A percentile compares a stretch with the other conserved stretches of the same genome.
Conservation (phyloP, 2,888 invertebrate species). For the Drosophila mimica region DNA sequence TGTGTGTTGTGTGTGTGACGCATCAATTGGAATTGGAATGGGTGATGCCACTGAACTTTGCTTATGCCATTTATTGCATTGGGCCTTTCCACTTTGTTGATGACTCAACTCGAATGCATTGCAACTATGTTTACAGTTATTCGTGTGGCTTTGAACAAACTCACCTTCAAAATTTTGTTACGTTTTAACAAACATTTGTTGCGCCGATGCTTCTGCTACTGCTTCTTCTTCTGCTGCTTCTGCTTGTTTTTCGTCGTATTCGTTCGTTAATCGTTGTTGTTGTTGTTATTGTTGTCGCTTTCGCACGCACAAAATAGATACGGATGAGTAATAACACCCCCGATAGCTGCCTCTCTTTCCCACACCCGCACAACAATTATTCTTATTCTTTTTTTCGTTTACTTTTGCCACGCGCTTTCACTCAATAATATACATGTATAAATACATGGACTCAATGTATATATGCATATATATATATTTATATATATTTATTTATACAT, state of each 20-base stretch:
- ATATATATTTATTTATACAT: slow-evolving; percentile 12
- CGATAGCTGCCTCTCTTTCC: slow-evolving; percentile 11
- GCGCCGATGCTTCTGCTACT: slow-evolving; percentile 46
- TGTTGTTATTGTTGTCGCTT: slow-evolving; percentile 41
- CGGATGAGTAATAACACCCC: slow-evolving; percentile 63
- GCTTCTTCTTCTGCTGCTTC: slow-evolving; percentile 14
- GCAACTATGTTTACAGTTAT: slow-evolving; percentile 15
- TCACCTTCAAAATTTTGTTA: slow-evolving; percentile 59
- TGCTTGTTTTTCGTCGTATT: slow-evolving; percentile 44
- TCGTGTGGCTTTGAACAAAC: slow-evolving; percentile 10
- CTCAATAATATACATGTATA: slow-evolving; percentile 41
- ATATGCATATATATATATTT: slow-evolving; percentile 6
- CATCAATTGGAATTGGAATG: slow-evolving; percentile 31
- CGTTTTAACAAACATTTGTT: slow-evolving; percentile 73
- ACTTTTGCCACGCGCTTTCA: slow-evolving; percentile 62
- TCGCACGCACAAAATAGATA: slow-evolving; percentile 65
- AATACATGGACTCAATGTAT: slow-evolving; percentile 20
- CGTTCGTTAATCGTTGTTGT: slow-evolving; percentile 37
- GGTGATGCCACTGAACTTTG: slow-evolving; percentile 74
- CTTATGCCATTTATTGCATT: slow-evolving; percentile 31
- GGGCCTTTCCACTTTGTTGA: slow-evolving; percentile 32
- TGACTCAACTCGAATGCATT: slow-evolving; percentile 38
- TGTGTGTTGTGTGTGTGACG: slow-evolving; percentile 44
- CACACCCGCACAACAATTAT: slow-evolving; percentile 1
- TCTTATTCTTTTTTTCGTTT: slow-evolving; percentile 31